Conservation (phyloP, 2,888 invertebrate genomes). For the Chloroclysta siterata region DNA sequence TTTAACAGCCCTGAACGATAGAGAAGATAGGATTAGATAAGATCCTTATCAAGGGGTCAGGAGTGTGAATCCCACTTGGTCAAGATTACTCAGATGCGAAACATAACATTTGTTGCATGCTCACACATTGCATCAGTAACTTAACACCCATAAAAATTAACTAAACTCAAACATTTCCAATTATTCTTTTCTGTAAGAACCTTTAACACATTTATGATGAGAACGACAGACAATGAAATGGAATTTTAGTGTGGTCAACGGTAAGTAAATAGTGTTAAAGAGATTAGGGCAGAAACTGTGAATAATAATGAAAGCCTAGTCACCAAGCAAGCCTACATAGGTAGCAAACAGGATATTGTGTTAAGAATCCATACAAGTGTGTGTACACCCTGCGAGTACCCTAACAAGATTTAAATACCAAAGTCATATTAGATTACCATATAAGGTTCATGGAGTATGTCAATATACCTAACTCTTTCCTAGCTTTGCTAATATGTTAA, state of each 20-base stretch:
- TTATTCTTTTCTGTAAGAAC: too few relatives aligned
- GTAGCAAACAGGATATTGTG: constrained; percentile 73
- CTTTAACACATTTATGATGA: too few relatives aligned
- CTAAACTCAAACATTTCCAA: too few relatives aligned
- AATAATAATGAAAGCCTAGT: constrained; percentile 59
- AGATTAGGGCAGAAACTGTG: constrained; percentile 25
- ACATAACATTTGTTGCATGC: too few relatives aligned
- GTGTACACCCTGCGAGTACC: constrained; percentile 42
- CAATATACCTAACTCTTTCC: constrained; percentile 58
- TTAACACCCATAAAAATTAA: too few relatives aligned
- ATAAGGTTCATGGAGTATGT: constrained; percentile 53
- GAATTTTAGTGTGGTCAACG: background rate
- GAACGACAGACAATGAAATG: background rate
- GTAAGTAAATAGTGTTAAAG: constrained; percentile 12
- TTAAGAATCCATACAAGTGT: constrained; percentile 73
- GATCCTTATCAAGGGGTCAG: too few relatives aligned
- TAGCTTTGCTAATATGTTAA: too few relatives aligned
- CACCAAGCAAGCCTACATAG: constrained; percentile 60
- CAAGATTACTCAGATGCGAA: too few relatives aligned
- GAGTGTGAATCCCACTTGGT: too few relatives aligned
- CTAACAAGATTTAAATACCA: constrained; percentile 81
- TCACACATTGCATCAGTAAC: too few relatives aligned
- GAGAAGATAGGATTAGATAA: too few relatives aligned
- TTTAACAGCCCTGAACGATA: too few relatives aligned
- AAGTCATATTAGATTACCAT: constrained; percentile 78